A percentile compares a stretch with the other conserved stretches of the same genome.
Conservation (phyloP, 53 echinoderm and acorn worm species). For the Zoroaster sp. region DNA sequence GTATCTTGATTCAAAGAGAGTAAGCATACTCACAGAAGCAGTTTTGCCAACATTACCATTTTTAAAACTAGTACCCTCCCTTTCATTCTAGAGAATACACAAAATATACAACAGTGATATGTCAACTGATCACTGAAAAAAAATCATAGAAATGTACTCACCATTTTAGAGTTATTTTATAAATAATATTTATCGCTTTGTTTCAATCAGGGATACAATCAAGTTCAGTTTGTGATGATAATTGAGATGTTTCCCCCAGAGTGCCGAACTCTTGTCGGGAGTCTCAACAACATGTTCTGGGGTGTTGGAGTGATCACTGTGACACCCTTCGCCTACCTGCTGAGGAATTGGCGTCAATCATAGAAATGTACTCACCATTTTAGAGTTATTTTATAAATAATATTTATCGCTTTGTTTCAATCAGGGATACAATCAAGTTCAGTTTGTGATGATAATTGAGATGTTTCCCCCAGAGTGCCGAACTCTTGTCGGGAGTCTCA, state of each 20-base stretch:
- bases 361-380: not conserved
- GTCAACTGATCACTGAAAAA: too few species aligned
- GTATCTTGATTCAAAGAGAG: too few species aligned
- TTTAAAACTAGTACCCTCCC: too few species aligned
- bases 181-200: not conserved
- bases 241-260: too few species aligned
- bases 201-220: slow-evolving; percentile 23
- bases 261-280: slow-evolving; percentile 27
- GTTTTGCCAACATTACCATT: too few species aligned
- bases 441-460: slow-evolving; percentile 44
- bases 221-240: not conserved
- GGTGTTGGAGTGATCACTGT: slow-evolving; percentile 4
- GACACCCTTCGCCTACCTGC: slow-evolving; percentile 21
- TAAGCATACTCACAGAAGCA: too few species aligned
- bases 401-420: too few species aligned
- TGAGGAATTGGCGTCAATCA: not conserved
- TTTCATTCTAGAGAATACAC: too few species aligned
- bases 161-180: not conserved
- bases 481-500: slow-evolving; percentile 26
- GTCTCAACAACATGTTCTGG: slow-evolving; percentile 25
- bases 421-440: slow-evolving; percentile 16
- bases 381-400: not conserved
- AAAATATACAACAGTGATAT: too few species aligned
- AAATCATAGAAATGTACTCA: not conserved
- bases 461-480: slow-evolving; percentile 60